Percentiles rank a stretch among this genome's conserved stretches.
Evolutionary conservation across 2,888 invertebrate genomes (phyloP).

Genomic region (Strigamia maritima): DNA sequence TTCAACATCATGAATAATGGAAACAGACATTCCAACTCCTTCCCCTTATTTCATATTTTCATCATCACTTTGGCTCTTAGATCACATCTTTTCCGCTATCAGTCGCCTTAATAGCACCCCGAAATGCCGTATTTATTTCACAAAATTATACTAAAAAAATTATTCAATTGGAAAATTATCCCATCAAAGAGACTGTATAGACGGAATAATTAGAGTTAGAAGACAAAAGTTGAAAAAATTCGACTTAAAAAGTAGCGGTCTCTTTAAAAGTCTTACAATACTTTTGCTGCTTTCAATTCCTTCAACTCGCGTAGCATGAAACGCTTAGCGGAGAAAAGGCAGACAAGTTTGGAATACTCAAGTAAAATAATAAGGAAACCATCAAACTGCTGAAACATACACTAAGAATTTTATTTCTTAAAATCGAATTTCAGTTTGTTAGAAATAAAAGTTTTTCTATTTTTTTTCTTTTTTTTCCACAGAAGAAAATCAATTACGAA

Average conservation of each 20-base stretch:
- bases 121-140: no score
- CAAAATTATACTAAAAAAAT: no score
- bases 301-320: not conserved
- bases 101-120: no score
- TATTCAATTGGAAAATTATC: no score
- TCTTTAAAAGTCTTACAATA: not conserved
- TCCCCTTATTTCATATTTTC: not conserved
- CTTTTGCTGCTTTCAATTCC: not conserved
- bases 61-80: no score
- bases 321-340: conserved; percentile 5
- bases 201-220: no score
- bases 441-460: no score
- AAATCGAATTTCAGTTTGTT: not conserved
- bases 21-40: not conserved
- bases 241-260: not conserved
- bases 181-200: no score
- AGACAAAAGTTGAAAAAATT: no score
- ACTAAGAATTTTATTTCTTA: not conserved
- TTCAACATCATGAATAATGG: conserved; percentile 15
- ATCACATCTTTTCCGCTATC: no score
- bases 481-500: no score
- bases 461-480: not conserved
- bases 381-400: not conserved
- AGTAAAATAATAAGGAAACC: not conserved
- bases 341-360: conserved; percentile 9